Base-by-base conservation (phyloP, 2,797 vertebrate genomes). In the Gorsachius magnificus region DNA sequence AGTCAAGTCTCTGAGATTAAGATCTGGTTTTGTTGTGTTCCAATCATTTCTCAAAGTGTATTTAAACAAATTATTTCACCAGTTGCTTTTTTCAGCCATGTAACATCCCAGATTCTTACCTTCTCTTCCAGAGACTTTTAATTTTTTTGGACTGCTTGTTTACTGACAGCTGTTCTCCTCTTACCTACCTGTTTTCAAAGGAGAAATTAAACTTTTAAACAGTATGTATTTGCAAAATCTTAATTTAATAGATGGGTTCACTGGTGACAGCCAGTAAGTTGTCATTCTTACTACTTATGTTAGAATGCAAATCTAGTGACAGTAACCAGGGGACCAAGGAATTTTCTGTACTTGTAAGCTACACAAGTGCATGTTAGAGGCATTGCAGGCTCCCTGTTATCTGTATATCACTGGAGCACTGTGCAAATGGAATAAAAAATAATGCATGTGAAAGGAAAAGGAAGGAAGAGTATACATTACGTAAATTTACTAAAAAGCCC, bases 401-500 rank as follows among this genome's bases (percentile, higher is more conserved):
- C 88, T 74, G 56, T 83, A 4, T 51, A 66, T 95, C 76, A 66
- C 35, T 74, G 56, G 11, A 63, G 71, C 29, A 46, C 75, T 80
- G 24, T 88, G 85, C 79, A 80, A 91, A 90, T 60, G 85, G 82
- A 87, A 70, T 69, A 35, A 65, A 89, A 94, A 88, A 70, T 74
- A 86, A 77, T 22, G 3, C 38, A 11, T 28, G 14, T 8, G 28
- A 31, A 83, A 76, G 58, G 35, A 64, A 75, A 33, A 68, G 17
- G 43, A 63, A 93, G 54, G 36, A 69, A 84, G 53, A 29, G 13
- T 63, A 26, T 68, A 29, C 17, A 26, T 80, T 63, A 74, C 63
- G 45, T 43, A 83, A 80, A 81, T 68, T 66, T 68, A 11, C 19
- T 68, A 43, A 77, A 93, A 87, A 85, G 29, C 7, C 19, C 17